phyloP scores from a whole-genome alignment of 2,888 invertebrate genomes.

The Mystacides longicornis region DNA sequence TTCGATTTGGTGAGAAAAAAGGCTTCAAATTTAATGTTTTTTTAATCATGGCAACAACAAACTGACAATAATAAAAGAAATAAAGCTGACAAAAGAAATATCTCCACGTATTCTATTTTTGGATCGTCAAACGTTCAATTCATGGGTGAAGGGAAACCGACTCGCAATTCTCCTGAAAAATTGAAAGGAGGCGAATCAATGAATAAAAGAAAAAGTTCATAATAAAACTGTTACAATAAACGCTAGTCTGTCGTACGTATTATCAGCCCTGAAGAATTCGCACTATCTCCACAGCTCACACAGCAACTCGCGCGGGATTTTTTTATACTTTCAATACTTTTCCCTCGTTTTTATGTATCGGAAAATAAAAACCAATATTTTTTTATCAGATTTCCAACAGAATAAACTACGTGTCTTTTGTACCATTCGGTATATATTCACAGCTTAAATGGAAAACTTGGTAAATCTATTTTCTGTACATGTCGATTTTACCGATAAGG shows the following conservation, averaged over 20 bases:
- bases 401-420: background rate
- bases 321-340: background rate
- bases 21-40: too few relatives aligned
- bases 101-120: background rate
- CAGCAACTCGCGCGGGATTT: background rate
- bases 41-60: too few relatives aligned
- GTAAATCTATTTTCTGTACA: too few relatives aligned
- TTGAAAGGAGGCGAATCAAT: too few relatives aligned
- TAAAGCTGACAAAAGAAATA: too few relatives aligned
- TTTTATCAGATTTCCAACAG: background rate
- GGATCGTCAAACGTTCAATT: background rate
- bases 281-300: background rate
- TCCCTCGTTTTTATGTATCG: background rate
- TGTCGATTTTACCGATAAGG: too few relatives aligned
- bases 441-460: background rate
- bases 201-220: too few relatives aligned
- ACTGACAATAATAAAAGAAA: too few relatives aligned
- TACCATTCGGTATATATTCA: background rate
- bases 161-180: too few relatives aligned
- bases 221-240: too few relatives aligned
- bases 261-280: background rate
- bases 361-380: constrained; percentile 2
- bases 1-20: too few relatives aligned
- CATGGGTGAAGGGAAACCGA: background rate
- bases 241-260: too few relatives aligned